Base-by-base conservation (phyloP, 2,113 vertebrate genomes). In the Hiodon tergisus region DNA sequence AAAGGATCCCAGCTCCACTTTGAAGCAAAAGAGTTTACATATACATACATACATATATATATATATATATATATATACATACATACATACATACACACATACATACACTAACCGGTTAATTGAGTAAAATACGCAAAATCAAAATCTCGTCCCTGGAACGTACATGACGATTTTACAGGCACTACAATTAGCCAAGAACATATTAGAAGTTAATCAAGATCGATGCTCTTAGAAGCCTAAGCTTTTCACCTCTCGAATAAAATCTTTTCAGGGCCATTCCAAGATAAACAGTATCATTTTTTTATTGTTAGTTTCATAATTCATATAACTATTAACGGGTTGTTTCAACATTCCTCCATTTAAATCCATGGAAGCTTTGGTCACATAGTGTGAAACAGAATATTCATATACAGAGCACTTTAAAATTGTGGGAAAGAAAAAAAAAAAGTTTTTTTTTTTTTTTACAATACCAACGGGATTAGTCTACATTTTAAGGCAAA, bases 401-500 rank as follows among this genome's bases (percentile, higher is more conserved):
- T 82, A 89, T 84, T 83, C 77, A 72, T 80, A 31, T 83, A 85
- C 80, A 87, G 81, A 83, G 77, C 78, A 79, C 78, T 79, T 80
- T 81, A 86, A 90, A 89, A 81, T 89, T 80, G 10, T 80, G 87
- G 83, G 86, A 88, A 67, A 69, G 73, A 11, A n/a, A 63, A 65
- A 77, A 85, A 55, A 67, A 74, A 86, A 83, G 85, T 91, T 13
- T 63, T 93, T 91, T 90, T 91, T 90, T 81, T 90, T 31, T 31
- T 31, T 31, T 87, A 93, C 88, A 94, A 87, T 84, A 87, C 86
- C 90, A 85, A 82, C 73, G 17, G 46, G 87, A 92, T 92, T 93
- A 92, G 89, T 92, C 90, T 91, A 90, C 89, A 88, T 93, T 88
- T 92, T 95, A 96, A 97, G 95, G 95, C 94, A 94, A 92, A 93